phyloP scores from a whole-genome alignment of 2,888 invertebrate genomes.

The Pseudococcus longispinus region DNA sequence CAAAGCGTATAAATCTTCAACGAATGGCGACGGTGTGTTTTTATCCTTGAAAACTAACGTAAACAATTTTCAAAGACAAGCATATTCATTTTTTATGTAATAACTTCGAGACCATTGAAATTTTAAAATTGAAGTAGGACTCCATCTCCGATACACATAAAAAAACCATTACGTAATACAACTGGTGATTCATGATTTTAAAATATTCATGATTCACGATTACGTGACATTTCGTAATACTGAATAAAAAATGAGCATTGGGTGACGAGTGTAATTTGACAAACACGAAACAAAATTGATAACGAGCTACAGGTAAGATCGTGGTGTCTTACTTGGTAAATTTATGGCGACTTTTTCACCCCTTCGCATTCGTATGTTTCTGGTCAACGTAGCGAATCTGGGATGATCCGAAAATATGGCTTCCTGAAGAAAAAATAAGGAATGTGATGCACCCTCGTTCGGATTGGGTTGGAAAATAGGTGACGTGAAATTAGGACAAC shows the following conservation, averaged over 20 bases:
- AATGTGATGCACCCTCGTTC: conserved; percentile 77
- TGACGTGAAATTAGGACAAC: conserved; percentile 85
- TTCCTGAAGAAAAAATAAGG: conserved; percentile 92
- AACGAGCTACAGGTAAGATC: not conserved
- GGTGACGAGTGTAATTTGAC: not conserved
- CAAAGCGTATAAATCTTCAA: conserved; percentile 67
- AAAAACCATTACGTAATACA: not conserved
- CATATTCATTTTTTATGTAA: not conserved
- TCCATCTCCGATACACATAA: not conserved
- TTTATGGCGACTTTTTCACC: conserved; percentile 97
- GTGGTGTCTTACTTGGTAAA: conserved; percentile 78
- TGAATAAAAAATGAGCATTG: not conserved
- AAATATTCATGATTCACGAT: not conserved
- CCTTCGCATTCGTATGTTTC: conserved; percentile 89
- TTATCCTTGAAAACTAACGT: conserved; percentile 83
- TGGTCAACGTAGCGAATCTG: conserved; percentile 88
- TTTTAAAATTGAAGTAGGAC: not conserved
- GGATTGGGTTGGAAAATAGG: conserved; percentile 79
- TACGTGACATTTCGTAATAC: not conserved
- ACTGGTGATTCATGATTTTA: not conserved
- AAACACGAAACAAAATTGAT: not conserved
- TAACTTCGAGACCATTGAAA: not conserved
- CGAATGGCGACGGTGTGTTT: conserved; percentile 83
- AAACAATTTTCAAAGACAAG: too few species aligned
- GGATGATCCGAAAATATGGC: conserved; percentile 96